Conservation (phyloP, 2,888 invertebrate species). For the Pollenia labialis region DNA sequence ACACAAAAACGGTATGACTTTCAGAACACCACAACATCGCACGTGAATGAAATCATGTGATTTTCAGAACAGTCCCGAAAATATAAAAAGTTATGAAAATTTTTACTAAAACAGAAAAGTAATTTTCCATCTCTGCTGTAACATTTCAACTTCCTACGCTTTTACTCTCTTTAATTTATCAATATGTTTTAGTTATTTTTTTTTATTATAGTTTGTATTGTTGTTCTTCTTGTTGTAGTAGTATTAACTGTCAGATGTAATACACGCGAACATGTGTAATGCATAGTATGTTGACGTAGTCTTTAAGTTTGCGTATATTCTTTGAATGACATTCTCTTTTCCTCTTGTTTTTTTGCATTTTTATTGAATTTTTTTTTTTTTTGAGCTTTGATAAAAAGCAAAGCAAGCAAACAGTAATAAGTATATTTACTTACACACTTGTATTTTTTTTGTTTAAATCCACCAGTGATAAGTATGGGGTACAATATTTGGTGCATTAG, state of each 20-base stretch:
- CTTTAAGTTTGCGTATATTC: conserved; percentile 26
- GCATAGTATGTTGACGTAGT: conserved; percentile 58
- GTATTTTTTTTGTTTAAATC: not conserved
- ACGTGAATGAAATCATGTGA: too few species aligned
- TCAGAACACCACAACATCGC: too few species aligned
- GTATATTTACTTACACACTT: conserved; percentile 22
- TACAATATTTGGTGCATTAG: conserved; percentile 4
- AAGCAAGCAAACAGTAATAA: conserved; percentile 24
- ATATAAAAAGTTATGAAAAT: too few species aligned
- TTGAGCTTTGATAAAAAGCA: not conserved
- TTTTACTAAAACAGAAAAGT: too few species aligned
- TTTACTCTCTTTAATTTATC: not conserved
- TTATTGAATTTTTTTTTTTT: conserved; percentile 39
- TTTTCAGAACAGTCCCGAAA: too few species aligned
- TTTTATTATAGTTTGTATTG: not conserved
- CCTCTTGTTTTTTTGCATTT: not conserved
- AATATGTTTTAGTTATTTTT: not conserved
- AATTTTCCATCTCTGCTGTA: not conserved
- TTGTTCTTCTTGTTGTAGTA: not conserved
- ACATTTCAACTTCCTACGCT: conserved; percentile 13
- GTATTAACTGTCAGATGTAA: conserved; percentile 53
- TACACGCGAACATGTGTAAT: conserved; percentile 55
- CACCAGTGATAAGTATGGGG: not conserved
- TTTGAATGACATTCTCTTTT: not conserved
- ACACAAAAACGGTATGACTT: too few species aligned